Evolutionary conservation across 2,888 invertebrate genomes (phyloP).

Genomic region (Protodeltote pygarga): DNA sequence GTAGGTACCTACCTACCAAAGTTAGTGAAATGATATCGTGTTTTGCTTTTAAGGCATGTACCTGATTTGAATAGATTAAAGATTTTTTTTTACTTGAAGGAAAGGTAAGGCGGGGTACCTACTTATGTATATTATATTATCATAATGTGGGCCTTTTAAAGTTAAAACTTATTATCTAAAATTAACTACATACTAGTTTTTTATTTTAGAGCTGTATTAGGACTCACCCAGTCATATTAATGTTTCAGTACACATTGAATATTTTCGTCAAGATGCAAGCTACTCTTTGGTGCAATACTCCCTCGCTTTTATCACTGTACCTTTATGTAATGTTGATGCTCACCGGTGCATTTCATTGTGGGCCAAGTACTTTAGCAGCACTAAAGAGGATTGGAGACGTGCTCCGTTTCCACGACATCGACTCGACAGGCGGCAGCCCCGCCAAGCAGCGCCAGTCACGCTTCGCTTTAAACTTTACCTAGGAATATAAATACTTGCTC

Average conservation of each 20-base stretch:
- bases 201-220: background rate
- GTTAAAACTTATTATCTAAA: too few relatives aligned
- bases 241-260: background rate
- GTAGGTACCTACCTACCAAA: too few relatives aligned
- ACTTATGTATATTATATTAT: too few relatives aligned
- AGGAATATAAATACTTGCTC: conserved; percentile 42
- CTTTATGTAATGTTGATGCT: conserved; percentile 32
- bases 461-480: conserved; percentile 39
- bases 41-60: too few relatives aligned
- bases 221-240: conserved; percentile 2
- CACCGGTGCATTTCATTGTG: conserved; percentile 38
- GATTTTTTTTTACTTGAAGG: too few relatives aligned
- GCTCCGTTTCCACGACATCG: conserved; percentile 53
- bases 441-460: conserved; percentile 49
- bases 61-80: too few relatives aligned
- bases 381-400: conserved; percentile 60
- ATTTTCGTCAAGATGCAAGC: conserved; percentile 9
- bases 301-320: conserved; percentile 16
- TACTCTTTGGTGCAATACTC: conserved; percentile 5
- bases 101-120: too few relatives aligned
- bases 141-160: too few relatives aligned
- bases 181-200: conserved; percentile 1
- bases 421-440: conserved; percentile 43
- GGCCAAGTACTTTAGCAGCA: conserved; percentile 37
- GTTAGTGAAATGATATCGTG: too few relatives aligned